Percentiles rank a stretch among this genome's conserved stretches.
Evolutionary conservation across 2,888 invertebrate species (phyloP).

Genomic region (Cyrtodaria siliqua): DNA sequence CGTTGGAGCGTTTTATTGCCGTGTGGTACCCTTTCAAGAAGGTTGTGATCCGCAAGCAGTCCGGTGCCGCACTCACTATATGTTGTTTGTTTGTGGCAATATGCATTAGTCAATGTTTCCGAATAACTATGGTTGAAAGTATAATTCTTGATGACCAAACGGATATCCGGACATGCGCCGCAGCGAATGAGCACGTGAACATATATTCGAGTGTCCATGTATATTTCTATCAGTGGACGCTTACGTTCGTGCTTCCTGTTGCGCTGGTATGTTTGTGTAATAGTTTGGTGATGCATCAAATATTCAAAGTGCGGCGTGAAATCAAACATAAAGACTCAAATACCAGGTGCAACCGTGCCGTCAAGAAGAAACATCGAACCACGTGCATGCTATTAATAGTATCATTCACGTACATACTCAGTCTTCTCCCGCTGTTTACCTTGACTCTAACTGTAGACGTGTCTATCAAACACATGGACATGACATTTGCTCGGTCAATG

Average conservation of each 20-base stretch:
- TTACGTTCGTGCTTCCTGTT: constrained; percentile 79
- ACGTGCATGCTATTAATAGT: constrained; percentile 79
- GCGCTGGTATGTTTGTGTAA: constrained; percentile 77
- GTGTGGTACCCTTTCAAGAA: no score
- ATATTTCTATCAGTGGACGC: no score
- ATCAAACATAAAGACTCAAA: constrained; percentile 39
- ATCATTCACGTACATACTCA: constrained; percentile 77
- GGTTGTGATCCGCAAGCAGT: no score
- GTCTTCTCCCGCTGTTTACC: constrained; percentile 75
- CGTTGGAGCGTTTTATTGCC: no score
- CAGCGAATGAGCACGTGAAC: constrained; percentile 54
- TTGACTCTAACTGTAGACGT: constrained; percentile 73
- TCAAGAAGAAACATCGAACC: no score
- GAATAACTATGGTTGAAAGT: constrained; percentile 71
- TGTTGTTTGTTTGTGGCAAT: constrained; percentile 72
- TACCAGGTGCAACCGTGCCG: constrained; percentile 22
- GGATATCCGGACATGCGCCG: constrained; percentile 57
- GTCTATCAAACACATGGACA: constrained; percentile 45
- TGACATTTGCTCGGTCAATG: constrained; percentile 35
- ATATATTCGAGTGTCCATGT: constrained; percentile 65
- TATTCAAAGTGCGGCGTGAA: constrained; percentile 62
- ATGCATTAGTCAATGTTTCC: constrained; percentile 79
- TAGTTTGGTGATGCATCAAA: constrained; percentile 76
- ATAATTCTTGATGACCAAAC: constrained; percentile 1
- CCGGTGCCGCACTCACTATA: no score